A percentile compares a stretch with the other conserved stretches of the same genome.
phyloP scores from a whole-genome alignment of 2,113 vertebrate species.

The Chloebia gouldiae region DNA sequence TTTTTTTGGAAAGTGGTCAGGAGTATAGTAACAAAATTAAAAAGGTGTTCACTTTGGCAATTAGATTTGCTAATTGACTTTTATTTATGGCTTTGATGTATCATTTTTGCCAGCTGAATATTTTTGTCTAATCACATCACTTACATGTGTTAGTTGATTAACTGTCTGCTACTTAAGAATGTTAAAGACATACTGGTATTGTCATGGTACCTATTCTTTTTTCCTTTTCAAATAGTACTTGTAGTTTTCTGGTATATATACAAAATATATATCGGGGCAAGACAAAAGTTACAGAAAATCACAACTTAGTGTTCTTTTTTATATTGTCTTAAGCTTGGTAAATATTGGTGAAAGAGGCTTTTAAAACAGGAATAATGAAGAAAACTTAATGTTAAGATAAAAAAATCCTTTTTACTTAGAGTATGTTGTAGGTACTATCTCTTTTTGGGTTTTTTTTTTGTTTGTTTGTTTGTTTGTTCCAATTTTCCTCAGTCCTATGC shows the following conservation, averaged over 20 bases:
- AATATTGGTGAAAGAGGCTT: background rate
- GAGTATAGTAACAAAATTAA: background rate
- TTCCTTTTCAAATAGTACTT: background rate
- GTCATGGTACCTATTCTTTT: background rate
- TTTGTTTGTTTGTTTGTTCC: no score
- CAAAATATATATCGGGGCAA: background rate
- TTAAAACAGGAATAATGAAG: background rate
- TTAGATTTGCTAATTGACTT: background rate
- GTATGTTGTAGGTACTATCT: background rate
- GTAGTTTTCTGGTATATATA: background rate
- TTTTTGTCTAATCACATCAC: background rate
- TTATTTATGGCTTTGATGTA: background rate
- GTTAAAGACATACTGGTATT: background rate
- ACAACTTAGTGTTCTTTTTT: background rate
- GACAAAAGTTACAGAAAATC: background rate
- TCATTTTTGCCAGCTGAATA: background rate
- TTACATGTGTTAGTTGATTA: background rate
- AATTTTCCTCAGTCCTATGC: background rate
- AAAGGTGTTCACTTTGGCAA: background rate
- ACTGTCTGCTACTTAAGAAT: background rate
- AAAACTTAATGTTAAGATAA: background rate
- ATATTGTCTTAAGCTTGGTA: background rate
- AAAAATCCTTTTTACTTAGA: background rate
- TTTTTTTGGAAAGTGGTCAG: background rate
- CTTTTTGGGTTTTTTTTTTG: background rate